phyloP scores from a whole-genome alignment of 1,140 invertebrate genomes.

The Drosophila pallidifrons region DNA sequence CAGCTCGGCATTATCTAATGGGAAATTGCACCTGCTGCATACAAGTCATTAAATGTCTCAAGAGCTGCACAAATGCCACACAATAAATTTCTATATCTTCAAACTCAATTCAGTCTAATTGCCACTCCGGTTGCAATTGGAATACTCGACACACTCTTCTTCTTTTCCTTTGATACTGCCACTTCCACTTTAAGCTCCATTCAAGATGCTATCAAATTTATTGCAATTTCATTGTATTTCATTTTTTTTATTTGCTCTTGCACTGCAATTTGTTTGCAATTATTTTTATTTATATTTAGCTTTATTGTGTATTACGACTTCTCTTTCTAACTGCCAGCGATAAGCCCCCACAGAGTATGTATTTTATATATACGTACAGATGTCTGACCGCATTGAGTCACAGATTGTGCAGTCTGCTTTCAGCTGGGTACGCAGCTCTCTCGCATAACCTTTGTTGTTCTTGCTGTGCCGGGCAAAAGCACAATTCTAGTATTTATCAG shows the following conservation, averaged over 20 bases:
- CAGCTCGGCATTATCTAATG: slow-evolving; percentile 26
- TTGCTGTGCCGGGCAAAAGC: background rate
- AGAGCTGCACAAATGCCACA: slow-evolving; percentile 10
- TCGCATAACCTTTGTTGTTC: slow-evolving; percentile 12
- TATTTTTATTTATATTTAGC: slow-evolving; percentile 61
- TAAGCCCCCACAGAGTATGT: slow-evolving; percentile 34
- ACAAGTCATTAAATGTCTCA: slow-evolving; percentile 12
- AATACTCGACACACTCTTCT: background rate
- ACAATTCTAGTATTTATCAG: slow-evolving; percentile 30
- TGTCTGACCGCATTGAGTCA: slow-evolving; percentile 39
- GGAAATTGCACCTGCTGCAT: slow-evolving; percentile 25
- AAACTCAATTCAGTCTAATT: slow-evolving; percentile 5
- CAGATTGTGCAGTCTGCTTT: slow-evolving; percentile 15
- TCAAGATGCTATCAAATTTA: slow-evolving; percentile 7
- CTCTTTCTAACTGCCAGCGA: slow-evolving; percentile 35
- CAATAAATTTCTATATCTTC: background rate
- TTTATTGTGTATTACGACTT: slow-evolving; percentile 47
- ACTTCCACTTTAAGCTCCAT: background rate
- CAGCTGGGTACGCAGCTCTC: slow-evolving; percentile 24
- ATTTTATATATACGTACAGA: slow-evolving; percentile 8
- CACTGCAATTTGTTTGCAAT: slow-evolving; percentile 69
- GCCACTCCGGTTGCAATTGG: slow-evolving; percentile 20
- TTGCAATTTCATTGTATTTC: slow-evolving; percentile 24
- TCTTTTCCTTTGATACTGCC: slow-evolving; percentile 9
- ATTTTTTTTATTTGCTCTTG: slow-evolving; percentile 22